Percentiles rank a stretch among this genome's conserved stretches.
These are phyloP conservation scores for Anas platyrhynchos DNA, from an alignment of 2,113 vertebrate genomes.

Conservation along the genomic window DNA sequence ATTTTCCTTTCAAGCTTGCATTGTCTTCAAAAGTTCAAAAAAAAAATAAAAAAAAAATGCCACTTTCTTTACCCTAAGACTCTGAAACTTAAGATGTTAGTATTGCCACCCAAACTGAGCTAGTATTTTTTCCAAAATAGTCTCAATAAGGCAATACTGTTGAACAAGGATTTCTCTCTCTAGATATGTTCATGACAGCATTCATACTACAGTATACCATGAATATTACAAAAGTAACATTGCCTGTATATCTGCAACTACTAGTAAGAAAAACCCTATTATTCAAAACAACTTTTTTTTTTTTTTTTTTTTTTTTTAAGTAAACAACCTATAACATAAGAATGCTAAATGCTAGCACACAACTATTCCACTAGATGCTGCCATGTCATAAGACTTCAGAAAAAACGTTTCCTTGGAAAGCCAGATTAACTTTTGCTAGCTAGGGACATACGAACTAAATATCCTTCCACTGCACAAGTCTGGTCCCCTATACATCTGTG, in stretches of 20 bases:
- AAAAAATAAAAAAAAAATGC: not conserved
- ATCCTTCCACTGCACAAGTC: not conserved
- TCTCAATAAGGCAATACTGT: not conserved
- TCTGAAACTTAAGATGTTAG: not conserved
- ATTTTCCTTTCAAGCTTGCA: not conserved
- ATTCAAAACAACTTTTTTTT: too few species aligned
- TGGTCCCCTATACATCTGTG: not conserved
- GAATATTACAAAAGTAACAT: not conserved
- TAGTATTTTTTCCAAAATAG: not conserved
- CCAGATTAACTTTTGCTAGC: not conserved
- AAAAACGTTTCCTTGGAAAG: not conserved
- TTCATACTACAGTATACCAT: not conserved
- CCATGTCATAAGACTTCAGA: not conserved
- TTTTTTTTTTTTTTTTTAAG: too few species aligned
- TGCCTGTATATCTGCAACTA: not conserved
- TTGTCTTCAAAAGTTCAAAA: not conserved
- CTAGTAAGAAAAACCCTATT: not conserved
- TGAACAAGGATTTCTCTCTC: not conserved
- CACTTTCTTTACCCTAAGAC: not conserved
- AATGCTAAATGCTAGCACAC: not conserved
- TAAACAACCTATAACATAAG: not conserved
- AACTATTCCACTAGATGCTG: slow-evolving; percentile 67
- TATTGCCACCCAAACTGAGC: not conserved
- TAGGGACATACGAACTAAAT: rapidly evolving
- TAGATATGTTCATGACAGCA: not conserved